These are phyloP conservation scores for Tokudaia tokunoshimensis DNA, from an alignment of 2,797 vertebrate species.

Conservation along the genomic window DNA sequence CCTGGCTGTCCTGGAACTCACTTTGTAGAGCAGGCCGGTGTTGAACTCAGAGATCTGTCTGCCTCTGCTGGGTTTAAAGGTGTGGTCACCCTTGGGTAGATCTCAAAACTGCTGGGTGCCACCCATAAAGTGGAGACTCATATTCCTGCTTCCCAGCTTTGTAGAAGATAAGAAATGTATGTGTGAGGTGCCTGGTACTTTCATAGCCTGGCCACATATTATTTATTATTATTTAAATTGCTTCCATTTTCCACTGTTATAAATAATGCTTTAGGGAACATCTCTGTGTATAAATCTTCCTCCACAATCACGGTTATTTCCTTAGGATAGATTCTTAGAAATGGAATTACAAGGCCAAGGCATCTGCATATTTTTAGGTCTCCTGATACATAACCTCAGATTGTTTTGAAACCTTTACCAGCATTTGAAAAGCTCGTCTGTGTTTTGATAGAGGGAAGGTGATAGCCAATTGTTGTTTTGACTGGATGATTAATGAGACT, in stretches of 20 bases:
- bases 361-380: conserved; percentile 57
- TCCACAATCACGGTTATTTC: conserved; percentile 65
- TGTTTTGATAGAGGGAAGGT: conserved; percentile 42
- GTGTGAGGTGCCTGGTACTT: conserved; percentile 10
- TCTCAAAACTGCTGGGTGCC: neutral
- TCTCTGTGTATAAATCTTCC: conserved; percentile 77
- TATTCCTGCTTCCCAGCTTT: neutral
- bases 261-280: conserved; percentile 79
- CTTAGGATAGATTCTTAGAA: conserved; percentile 71
- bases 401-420: conserved; percentile 40
- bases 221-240: conserved; percentile 81
- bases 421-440: neutral
- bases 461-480: conserved; percentile 57
- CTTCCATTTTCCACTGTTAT: conserved; percentile 73
- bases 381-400: conserved; percentile 28
- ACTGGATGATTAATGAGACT: conserved; percentile 64
- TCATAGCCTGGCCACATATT: conserved; percentile 62
- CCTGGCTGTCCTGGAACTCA: neutral
- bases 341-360: conserved; percentile 69
- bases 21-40: neutral
- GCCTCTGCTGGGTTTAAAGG: neutral
- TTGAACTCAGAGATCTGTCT: neutral
- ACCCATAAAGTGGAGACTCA: neutral
- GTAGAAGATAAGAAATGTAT: conserved; percentile 46
- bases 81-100: neutral